These are phyloP conservation scores for Columba janthina DNA, from an alignment of 2,113 vertebrate species.

Conservation along the genomic window DNA sequence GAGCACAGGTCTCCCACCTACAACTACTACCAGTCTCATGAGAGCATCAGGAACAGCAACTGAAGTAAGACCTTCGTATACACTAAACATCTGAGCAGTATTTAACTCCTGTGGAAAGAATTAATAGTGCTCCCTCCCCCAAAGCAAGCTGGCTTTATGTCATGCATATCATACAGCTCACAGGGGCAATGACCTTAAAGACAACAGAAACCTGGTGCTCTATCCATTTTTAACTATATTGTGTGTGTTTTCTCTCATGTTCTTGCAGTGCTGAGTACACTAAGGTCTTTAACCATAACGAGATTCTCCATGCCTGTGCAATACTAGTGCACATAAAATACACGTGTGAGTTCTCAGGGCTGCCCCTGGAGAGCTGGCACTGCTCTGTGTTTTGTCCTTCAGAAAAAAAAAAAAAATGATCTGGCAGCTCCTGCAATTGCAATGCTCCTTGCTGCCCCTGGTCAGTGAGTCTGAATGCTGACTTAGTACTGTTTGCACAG, in stretches of 20 bases:
- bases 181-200: not conserved
- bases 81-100: not conserved
- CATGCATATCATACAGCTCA: not conserved
- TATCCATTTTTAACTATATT: not conserved
- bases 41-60: not conserved
- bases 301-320: not conserved
- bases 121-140: not conserved
- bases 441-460: not conserved
- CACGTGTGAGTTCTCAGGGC: accelerated
- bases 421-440: not conserved
- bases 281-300: not conserved
- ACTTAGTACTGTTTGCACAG: not conserved
- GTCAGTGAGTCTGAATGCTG: not conserved
- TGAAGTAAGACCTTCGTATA: not conserved
- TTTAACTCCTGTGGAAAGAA: not conserved
- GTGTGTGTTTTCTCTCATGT: not conserved
- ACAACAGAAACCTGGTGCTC: not conserved
- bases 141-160: not conserved
- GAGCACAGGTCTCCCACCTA: not conserved
- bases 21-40: not conserved
- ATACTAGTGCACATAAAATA: not conserved
- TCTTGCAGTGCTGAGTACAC: not conserved
- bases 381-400: not conserved
- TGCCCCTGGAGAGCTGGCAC: not conserved
- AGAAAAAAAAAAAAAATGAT: not conserved